Base-by-base conservation (phyloP, 2,888 invertebrate species). In the Drosophila barbarae region DNA sequence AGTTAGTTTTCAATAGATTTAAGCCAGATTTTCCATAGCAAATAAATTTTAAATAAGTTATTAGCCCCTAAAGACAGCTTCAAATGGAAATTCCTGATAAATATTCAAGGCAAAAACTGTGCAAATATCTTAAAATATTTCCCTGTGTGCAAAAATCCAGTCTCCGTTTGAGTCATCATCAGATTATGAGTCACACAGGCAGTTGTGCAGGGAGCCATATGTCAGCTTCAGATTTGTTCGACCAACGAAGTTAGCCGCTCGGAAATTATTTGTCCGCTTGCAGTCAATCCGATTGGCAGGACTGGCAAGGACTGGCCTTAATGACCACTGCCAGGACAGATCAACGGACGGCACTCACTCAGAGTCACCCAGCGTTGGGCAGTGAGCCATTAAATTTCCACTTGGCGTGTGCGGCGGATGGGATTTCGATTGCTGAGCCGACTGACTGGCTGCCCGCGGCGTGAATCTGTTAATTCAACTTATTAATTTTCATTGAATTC, bases 401-500 rank as follows among this genome's bases (percentile, higher is more conserved):
- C 50, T 71, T 38, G 35, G 36, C 64, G 38, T 70, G 47, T 68
- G 67, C 34, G 39, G 61, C 21, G 53, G 35, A 35, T 41, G 39
- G 59, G 47, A 41, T 67, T 60, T 61, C 61, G 34, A 41, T 46
- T 55, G 35, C 36, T 46, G 52, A 23, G 26, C 57, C 32, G 59
- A 12, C 28, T 39, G 65, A 23, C 32, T 39, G 52, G 35, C 38
- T 46, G 52, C 38, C 57, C 39, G 63, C 55, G 42, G 56, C 49
- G 36, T 52, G 54, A 60, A 61, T 60, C 61, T 57, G 69, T 71
- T 85, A 66, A 69, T 71, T 73, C 66, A 60, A 77, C 85, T 71
- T 75, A 80, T 85, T 85, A 84, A 85, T 78, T 76, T 66, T 49
- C 67, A 71, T 85, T 83, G 80, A 61, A 77, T 73, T 75, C 67